These are phyloP conservation scores for Halisarca cf. caerulea DNA, from an alignment of 37 sponge, comb jelly and placozoan genomes.

Conservation along the genomic window DNA sequence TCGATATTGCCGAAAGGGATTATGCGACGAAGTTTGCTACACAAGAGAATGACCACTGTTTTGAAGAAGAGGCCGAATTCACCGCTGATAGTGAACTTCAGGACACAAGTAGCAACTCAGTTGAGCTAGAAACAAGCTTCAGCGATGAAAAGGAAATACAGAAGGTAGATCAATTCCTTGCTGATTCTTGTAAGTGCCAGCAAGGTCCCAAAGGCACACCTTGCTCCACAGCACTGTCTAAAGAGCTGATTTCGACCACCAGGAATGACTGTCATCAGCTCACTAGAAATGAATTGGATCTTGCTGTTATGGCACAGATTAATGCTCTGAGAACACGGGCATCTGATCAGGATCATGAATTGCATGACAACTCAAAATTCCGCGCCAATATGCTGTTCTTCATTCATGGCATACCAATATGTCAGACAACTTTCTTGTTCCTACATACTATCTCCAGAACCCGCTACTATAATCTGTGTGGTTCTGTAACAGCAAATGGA, in stretches of 20 bases:
- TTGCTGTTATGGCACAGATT: constrained; percentile 20
- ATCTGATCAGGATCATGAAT: background rate
- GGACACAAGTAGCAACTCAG: background rate
- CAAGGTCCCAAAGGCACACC: background rate
- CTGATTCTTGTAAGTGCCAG: background rate
- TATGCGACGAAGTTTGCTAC: no score
- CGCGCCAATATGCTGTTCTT: background rate
- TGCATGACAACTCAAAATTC: background rate
- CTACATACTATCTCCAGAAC: background rate
- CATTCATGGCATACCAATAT: background rate
- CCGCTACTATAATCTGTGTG: background rate
- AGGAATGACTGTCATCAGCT: background rate
- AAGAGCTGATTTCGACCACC: background rate
- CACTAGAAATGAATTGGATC: background rate
- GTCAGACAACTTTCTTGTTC: constrained; percentile 18
- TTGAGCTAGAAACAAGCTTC: background rate
- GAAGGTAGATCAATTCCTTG: background rate
- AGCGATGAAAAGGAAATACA: background rate
- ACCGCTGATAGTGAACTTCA: no score
- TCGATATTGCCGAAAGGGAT: no score
- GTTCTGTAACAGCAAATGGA: background rate
- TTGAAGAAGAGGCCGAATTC: no score
- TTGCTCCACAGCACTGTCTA: background rate
- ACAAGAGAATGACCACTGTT: no score
- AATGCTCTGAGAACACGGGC: background rate